Evolutionary conservation across 2,797 vertebrate genomes (phyloP).

Genomic region (Sebastes hubbsi): DNA sequence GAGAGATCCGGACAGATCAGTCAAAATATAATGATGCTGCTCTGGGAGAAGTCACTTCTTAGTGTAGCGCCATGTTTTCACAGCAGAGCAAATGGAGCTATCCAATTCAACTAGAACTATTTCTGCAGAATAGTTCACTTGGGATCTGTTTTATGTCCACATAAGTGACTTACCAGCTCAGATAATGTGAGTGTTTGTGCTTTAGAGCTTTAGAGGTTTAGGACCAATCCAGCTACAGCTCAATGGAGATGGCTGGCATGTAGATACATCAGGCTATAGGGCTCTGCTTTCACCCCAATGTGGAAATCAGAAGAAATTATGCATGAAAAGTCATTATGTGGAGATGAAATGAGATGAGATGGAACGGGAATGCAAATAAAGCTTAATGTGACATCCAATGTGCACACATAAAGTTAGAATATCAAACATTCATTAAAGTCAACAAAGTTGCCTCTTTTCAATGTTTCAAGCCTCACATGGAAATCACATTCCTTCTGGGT

Average conservation of each 20-base stretch:
- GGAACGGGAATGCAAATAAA: background rate
- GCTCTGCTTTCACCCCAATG: background rate
- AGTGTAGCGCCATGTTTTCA: background rate
- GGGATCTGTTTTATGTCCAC: conserved; percentile 7
- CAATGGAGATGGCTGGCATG: background rate
- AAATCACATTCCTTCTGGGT: background rate
- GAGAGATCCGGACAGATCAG: conserved; percentile 23
- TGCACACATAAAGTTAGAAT: background rate
- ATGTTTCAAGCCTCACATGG: background rate
- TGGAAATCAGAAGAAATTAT: conserved; percentile 1
- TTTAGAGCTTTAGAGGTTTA: background rate
- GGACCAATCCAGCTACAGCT: background rate
- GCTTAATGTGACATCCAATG: background rate
- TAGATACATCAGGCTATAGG: background rate
- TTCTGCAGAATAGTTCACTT: conserved; percentile 29
- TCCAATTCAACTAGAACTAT: conserved; percentile 7
- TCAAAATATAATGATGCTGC: conserved; percentile 27
- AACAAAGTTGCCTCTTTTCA: background rate
- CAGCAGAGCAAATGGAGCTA: conserved; percentile 1
- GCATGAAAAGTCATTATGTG: background rate
- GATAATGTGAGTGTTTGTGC: background rate
- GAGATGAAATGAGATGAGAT: background rate
- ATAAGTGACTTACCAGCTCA: background rate
- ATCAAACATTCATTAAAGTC: background rate
- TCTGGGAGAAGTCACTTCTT: conserved; percentile 9